Base-by-base conservation (phyloP, 2,113 vertebrate genomes). In the Gymnarchus niloticus region DNA sequence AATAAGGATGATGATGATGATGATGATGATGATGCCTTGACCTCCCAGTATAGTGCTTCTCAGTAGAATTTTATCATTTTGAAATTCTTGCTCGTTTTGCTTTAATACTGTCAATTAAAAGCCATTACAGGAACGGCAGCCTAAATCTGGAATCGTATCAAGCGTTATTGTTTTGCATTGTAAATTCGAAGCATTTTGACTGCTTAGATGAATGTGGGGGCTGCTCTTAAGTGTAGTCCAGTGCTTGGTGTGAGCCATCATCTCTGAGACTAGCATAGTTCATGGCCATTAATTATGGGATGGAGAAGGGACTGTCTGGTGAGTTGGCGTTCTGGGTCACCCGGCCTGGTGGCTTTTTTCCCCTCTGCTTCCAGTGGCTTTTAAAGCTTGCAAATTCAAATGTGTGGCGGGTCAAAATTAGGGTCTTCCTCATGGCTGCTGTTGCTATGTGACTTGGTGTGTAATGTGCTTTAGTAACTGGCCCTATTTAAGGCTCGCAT, bases 281-380 rank as follows among this genome's bases (percentile, higher is more conserved):
- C 65, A 73, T 5, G 65, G 28, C 19, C 65, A 73, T 73, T 73
- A 73, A 73, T 73, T 73, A 73, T 37, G 61, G 61, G 61, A 69
- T 37, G 28, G 14, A 33, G 65, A 12, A 37, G 65, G 33, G 65
- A 17, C 65, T 17, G 14, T 12, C n/a, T 0, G 5, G 12, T 41
- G 65, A 73, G 19, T 73, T 33, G 17, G 65, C 33, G 65, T 73
- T 37, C 33, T 19, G 41, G 65, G 65, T 17, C 1, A 73, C 33
- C 33, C n/a, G 19, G 14, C 14, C 65, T 41, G 65, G 14, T 19
- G 33, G 41, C 41, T 41, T 73, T 69, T 69, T 69, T 69, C 12
- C 61, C 12, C 28, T 52, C 5, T n/a, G n/a, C n/a, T n/a, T 73
- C 33, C 65, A 41, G 33, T 21, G 12, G 12, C 17, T 41, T 73